These are phyloP conservation scores for Cuniculus paca DNA, from an alignment of 2,797 vertebrate genomes.

Conservation along the genomic window DNA sequence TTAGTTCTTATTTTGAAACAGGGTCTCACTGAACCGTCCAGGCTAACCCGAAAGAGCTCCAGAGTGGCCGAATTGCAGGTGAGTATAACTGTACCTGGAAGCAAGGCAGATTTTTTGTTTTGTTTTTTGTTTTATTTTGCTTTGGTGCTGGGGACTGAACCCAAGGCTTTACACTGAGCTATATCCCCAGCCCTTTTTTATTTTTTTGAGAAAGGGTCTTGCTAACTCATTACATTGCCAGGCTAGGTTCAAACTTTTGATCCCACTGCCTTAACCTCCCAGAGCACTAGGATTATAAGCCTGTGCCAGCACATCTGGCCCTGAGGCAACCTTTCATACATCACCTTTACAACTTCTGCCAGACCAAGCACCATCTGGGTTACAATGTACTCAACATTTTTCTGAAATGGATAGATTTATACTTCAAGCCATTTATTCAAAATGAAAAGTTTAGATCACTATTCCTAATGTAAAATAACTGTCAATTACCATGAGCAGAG, in stretches of 20 bases:
- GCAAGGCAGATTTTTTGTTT: neutral
- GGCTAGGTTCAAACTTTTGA: neutral
- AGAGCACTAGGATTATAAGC: neutral
- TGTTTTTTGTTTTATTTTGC: neutral
- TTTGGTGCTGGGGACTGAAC: neutral
- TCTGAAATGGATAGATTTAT: neutral
- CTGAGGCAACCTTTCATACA: neutral
- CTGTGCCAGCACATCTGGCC: too few species aligned
- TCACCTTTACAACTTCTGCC: neutral
- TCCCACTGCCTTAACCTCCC: neutral
- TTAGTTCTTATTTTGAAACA: neutral
- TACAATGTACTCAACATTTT: neutral
- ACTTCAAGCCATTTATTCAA: slow-evolving; percentile 37
- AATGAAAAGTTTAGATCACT: neutral
- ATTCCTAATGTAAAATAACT: slow-evolving; percentile 7
- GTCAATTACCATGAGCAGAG: slow-evolving; percentile 21
- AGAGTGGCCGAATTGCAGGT: neutral
- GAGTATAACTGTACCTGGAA: neutral
- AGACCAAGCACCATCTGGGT: neutral
- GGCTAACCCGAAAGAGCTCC: neutral
- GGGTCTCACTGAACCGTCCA: too few species aligned
- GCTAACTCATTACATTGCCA: neutral
- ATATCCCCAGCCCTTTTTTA: neutral
- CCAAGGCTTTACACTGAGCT: neutral
- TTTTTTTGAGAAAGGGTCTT: neutral